Conservation (phyloP, 35 echinoderm and acorn worm species). For the Anneissia japonica region DNA sequence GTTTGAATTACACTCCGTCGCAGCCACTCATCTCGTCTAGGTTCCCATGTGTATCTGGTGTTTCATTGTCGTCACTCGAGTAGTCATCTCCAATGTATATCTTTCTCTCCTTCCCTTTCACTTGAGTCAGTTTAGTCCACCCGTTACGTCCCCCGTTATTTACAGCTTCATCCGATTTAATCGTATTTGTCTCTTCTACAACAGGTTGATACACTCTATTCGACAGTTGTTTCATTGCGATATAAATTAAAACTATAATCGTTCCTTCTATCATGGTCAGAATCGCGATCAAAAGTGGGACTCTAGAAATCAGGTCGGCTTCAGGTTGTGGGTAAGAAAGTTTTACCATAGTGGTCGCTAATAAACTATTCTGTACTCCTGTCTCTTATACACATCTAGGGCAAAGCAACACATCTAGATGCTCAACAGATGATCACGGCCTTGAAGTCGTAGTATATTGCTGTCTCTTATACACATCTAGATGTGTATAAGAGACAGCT, state of each 20-base stretch:
- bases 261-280: constrained; percentile 40
- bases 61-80: neutral
- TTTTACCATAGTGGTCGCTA: constrained; percentile 30
- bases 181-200: neutral
- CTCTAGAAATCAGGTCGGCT: constrained; percentile 23
- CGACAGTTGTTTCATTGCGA: neutral
- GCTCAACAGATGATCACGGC: too few species aligned
- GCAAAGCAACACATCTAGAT: too few species aligned
- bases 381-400: too few species aligned
- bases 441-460: too few species aligned
- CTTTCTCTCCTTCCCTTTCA: neutral
- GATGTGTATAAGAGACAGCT: too few species aligned
- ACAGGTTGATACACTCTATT: neutral
- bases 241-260: constrained; percentile 12
- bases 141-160: neutral
- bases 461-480: too few species aligned
- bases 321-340: constrained; percentile 45
- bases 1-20: too few species aligned
- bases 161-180: neutral
- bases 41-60: too few species aligned
- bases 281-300: constrained; percentile 38
- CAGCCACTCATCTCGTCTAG: too few species aligned
- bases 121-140: neutral
- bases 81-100: neutral
- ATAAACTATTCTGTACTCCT: constrained; percentile 42